A percentile compares a stretch with the other conserved stretches of the same genome.
Conservation (phyloP, 2,113 vertebrate species). For the Ahaetulla prasina region DNA sequence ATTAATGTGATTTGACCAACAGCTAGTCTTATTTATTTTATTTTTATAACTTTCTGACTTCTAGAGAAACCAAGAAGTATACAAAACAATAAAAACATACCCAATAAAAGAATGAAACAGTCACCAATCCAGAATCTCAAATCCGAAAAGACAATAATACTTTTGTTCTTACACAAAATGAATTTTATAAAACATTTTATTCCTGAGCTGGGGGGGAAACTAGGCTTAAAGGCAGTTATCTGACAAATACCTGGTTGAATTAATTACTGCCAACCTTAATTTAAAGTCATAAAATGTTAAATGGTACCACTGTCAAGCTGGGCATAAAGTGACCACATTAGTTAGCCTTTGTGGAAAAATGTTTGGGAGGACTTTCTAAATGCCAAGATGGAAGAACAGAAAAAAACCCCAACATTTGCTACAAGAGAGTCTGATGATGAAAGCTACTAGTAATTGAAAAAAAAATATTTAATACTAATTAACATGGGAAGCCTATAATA, state of each 20-base stretch:
- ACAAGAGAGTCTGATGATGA: conserved; percentile 60
- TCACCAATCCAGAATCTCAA: neutral
- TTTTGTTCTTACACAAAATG: neutral
- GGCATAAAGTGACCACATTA: neutral
- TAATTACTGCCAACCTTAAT: neutral
- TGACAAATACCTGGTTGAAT: neutral
- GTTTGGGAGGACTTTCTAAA: conserved; percentile 49
- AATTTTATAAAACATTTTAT: neutral
- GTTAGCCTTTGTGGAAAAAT: conserved; percentile 17
- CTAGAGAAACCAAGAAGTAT: neutral
- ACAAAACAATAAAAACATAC: neutral
- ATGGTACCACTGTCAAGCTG: neutral
- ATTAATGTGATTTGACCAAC: neutral
- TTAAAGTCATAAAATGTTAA: neutral
- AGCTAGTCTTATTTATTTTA: neutral
- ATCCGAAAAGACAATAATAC: neutral
- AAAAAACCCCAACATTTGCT: conserved; percentile 45
- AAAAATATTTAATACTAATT: conserved; percentile 55
- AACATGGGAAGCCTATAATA: conserved; percentile 48
- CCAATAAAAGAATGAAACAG: neutral
- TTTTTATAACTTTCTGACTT: neutral
- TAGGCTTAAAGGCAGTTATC: neutral
- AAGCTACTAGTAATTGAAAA: conserved; percentile 52
- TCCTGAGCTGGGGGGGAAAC: neutral
- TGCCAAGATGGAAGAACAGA: conserved; percentile 40